phyloP scores from a whole-genome alignment of 1,140 invertebrate species.

The Drosophila seguyi region DNA sequence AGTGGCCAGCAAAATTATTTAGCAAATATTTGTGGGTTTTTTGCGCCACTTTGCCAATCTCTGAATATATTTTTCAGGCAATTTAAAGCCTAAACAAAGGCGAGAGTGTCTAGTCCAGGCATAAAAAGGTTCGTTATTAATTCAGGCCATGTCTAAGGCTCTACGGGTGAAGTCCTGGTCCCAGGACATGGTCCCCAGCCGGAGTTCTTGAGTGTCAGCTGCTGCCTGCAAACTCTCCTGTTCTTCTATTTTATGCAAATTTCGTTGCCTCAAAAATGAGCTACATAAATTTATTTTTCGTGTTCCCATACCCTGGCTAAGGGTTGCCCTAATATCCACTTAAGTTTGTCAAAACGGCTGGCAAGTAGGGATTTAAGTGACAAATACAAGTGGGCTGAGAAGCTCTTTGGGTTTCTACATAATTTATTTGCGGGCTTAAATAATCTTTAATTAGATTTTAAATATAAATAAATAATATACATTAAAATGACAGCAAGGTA shows the following conservation, averaged over 20 bases:
- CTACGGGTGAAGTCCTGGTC: constrained; percentile 5
- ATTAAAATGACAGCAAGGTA: background rate
- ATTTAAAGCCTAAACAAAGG: constrained; percentile 54
- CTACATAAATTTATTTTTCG: constrained; percentile 65
- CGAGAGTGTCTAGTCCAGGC: constrained; percentile 18
- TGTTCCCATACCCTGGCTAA: background rate
- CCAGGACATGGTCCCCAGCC: constrained; percentile 12
- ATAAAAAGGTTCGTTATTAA: constrained; percentile 74
- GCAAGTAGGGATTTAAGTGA: constrained; percentile 3
- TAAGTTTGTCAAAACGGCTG: constrained; percentile 26
- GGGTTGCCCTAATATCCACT: constrained; percentile 33
- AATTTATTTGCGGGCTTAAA: background rate
- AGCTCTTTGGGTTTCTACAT: background rate
- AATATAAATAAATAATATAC: background rate
- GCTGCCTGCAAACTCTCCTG: constrained; percentile 29
- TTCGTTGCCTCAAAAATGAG: constrained; percentile 63
- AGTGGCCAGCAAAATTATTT: constrained; percentile 61
- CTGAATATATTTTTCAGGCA: constrained; percentile 69
- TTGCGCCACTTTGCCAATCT: constrained; percentile 37
- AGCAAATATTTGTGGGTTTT: constrained; percentile 63
- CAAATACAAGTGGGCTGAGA: constrained; percentile 2
- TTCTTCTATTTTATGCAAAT: constrained; percentile 78
- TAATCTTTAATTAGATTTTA: background rate
- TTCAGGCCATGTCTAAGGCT: constrained; percentile 61
- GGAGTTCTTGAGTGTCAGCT: constrained; percentile 51